Base-by-base conservation (phyloP, 2,113 vertebrate species). In the Pangasianodon hypophthalmus region DNA sequence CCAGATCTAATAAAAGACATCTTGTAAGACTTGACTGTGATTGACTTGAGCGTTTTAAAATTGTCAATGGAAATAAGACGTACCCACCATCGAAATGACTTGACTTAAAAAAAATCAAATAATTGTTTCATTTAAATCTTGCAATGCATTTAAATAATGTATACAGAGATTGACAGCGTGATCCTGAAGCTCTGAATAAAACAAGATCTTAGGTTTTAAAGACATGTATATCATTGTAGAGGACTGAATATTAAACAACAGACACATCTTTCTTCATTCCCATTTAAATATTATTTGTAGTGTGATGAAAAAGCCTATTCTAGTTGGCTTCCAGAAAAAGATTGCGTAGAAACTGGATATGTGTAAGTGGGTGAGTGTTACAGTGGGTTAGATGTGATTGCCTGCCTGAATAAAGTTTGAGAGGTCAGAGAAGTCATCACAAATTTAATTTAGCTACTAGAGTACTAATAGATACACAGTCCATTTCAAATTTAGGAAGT, bases 41-140 rank as follows among this genome's bases (percentile, higher is more conserved):
- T 37, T 37, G 37, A 75, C n/a, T 84, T 67, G 46, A 91, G 88
- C 69, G 50, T 71, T 92, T 91, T 92, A 71, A 90, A 92, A 69
- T 91, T 88, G 77, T 81, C 64, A 75, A 54, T 86, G 71, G 79
- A 48, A 90, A 75, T 75, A 19, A 71, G n/a, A 54, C 26, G 16
- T 79, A 50, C 13, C 46, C 1, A 50, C 13, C 24, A 50, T n/a
- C 5, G 7, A 13, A 79, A 21, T 21, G 37, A 75, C 6, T 21
- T 46, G 19, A 77, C 9, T 13, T 10, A n/a, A 50, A 48, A 26
- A 4, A 77, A 21, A 21, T 77, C 16, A 32, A 41, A 69, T 4
- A 75, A 24, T 48, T 48, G 44, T 8, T 41, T 37, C n/a, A 71
- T 32, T 54, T 32, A 37, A 32, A 6, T 32, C 60, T 48, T 50